These are phyloP conservation scores for Parnassius smintheus DNA, from an alignment of 2,888 invertebrate species.

Conservation along the genomic window DNA sequence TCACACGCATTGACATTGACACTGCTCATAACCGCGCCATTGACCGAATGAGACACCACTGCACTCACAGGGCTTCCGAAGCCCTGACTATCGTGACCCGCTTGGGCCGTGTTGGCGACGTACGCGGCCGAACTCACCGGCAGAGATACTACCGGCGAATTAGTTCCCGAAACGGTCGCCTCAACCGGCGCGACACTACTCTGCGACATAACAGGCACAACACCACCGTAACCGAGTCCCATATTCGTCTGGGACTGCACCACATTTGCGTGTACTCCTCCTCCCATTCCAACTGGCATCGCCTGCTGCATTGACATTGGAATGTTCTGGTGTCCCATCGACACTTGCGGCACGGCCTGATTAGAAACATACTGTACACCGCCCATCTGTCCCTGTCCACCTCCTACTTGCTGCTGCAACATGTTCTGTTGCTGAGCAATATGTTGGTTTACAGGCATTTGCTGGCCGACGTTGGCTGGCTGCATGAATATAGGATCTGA, in stretches of 20 bases:
- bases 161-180: slow-evolving; percentile 73
- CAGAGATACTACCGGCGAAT: slow-evolving; percentile 76
- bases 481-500: slow-evolving; percentile 78
- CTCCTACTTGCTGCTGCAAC: slow-evolving; percentile 70
- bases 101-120: slow-evolving; percentile 55
- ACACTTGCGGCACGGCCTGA: slow-evolving; percentile 64
- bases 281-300: slow-evolving; percentile 73
- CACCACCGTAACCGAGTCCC: slow-evolving; percentile 67
- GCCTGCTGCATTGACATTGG: slow-evolving; percentile 76
- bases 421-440: slow-evolving; percentile 70
- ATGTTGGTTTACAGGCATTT: slow-evolving; percentile 69
- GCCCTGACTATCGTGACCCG: slow-evolving; percentile 71
- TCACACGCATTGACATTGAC: slow-evolving; percentile 75
- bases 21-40: slow-evolving; percentile 71
- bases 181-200: slow-evolving; percentile 72
- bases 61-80: slow-evolving; percentile 79
- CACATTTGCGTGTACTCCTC: slow-evolving; percentile 68
- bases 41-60: slow-evolving; percentile 68
- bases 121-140: slow-evolving; percentile 71
- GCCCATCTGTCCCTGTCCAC: slow-evolving; percentile 64
- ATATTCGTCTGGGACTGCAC: slow-evolving; percentile 77
- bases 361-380: slow-evolving; percentile 61
- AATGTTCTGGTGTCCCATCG: slow-evolving; percentile 76
- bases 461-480: slow-evolving; percentile 65
- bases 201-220: slow-evolving; percentile 78